phyloP scores from a whole-genome alignment of 2,888 invertebrate species.

The Archaeoteleia sp. region DNA sequence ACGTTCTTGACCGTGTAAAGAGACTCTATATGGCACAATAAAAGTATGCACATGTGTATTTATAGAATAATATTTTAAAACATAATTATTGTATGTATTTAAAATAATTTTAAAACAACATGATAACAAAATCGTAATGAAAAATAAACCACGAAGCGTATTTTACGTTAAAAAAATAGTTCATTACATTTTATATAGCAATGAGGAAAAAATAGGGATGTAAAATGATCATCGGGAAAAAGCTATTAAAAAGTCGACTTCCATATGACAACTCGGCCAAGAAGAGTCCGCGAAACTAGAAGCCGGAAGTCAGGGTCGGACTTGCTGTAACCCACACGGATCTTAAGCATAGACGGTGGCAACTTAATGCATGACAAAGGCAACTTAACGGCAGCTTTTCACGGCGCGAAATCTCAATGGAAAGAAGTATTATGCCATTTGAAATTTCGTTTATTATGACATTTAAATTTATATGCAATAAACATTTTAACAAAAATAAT shows the following conservation, averaged over 20 bases:
- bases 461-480: too few relatives aligned
- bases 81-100: too few relatives aligned
- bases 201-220: too few relatives aligned
- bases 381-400: background rate
- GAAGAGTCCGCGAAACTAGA: background rate
- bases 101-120: too few relatives aligned
- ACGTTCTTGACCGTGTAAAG: too few relatives aligned
- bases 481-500: background rate
- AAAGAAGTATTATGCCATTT: background rate
- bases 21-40: too few relatives aligned
- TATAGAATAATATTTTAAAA: too few relatives aligned
- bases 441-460: background rate
- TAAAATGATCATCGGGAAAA: too few relatives aligned
- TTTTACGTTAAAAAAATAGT: background rate
- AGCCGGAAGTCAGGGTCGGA: conserved; percentile 6
- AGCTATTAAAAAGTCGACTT: background rate
- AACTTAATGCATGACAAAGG: conserved; percentile 8
- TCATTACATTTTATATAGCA: background rate
- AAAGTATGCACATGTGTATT: too few relatives aligned
- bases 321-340: background rate
- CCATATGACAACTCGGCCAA: background rate
- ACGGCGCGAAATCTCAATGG: background rate
- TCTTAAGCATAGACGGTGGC: background rate
- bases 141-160: too few relatives aligned
- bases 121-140: too few relatives aligned